Conservation (phyloP, 2,888 invertebrate genomes). For the Plebejus melissa region DNA sequence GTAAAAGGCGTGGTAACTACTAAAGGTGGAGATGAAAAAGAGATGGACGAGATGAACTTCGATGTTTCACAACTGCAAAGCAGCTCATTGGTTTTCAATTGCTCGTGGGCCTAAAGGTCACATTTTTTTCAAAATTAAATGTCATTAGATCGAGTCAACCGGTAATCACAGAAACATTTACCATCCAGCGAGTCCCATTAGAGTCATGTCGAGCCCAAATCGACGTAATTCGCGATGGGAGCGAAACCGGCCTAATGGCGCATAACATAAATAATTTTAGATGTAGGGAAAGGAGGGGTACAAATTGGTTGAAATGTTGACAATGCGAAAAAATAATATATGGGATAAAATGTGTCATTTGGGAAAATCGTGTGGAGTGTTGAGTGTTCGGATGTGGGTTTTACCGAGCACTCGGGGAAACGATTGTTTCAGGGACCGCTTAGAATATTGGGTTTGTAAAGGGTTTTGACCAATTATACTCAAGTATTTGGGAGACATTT, state of each 20-base stretch:
- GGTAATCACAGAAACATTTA: conserved; percentile 13
- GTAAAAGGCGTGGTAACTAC: too few relatives aligned
- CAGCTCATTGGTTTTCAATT: neutral
- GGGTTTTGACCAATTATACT: neutral
- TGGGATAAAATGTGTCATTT: conserved; percentile 27
- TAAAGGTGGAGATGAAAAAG: neutral
- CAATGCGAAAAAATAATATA: conserved; percentile 28
- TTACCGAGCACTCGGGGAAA: neutral
- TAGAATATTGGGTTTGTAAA: neutral
- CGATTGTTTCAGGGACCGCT: neutral
- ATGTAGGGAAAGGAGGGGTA: conserved; percentile 26
- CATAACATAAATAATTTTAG: conserved; percentile 34
- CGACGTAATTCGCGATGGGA: conserved; percentile 19
- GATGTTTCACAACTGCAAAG: neutral
- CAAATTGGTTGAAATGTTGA: conserved; percentile 31
- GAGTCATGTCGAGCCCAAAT: neutral
- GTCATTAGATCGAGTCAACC: neutral
- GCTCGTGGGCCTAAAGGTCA: neutral
- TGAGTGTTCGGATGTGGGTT: conserved; percentile 17
- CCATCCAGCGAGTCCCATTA: conserved; percentile 13
- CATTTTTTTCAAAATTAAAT: neutral
- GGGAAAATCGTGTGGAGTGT: conserved; percentile 27
- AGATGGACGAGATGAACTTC: neutral
- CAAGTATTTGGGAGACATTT: neutral
- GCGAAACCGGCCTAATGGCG: conserved; percentile 14